Base-by-base conservation (phyloP, 1,140 invertebrate species). In the Drosophila arizonae region DNA sequence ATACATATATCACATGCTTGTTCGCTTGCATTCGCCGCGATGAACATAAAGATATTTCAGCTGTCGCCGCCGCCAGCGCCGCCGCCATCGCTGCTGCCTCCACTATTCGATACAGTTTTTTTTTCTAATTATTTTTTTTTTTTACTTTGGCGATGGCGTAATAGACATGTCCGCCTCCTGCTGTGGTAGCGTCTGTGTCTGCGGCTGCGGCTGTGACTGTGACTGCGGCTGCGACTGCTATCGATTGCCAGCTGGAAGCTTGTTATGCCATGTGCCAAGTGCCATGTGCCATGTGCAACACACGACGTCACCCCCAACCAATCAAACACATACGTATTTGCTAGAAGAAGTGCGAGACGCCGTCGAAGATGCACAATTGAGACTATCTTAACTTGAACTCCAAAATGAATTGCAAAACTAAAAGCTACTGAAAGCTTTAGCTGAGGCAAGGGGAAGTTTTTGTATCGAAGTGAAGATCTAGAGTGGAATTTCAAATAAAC, bases 21-120 rank as follows among this genome's bases (percentile, higher is more conserved):
- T 70, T 70, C 74, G 66, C 28, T 61, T 69, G 66, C 70, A 66
- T 64, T 63, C 41, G 79, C 79, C 62, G 74, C 76, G 80, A 82
- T 84, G 76, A 79, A 68, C 73, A 85, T 84, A 73, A 77, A 85
- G 81, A 77, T 73, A 86, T 79, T 76, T 76, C 64, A 72, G 73
- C 43, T 48, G 50, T 46, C 33, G 54, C 30, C 54, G 30, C 26
- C 17, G 52, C 30, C 36, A 46, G 24, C 52, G 51, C 69, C 58
- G 76, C 60, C 68, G 62, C 54, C 10, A 11, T 39, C 33, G 57
- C 21, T 43, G 55, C 41, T 48, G 51, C 69, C 58, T 67, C 60
- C 68, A 60, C 51, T 46, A 69, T 67, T 67, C 50, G 70, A 30
- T 79, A 77, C 75, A 70, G 75, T 76, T 68, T n/a, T 39, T 39